phyloP scores from a whole-genome alignment of 2,113 vertebrate species.

The Periophthalmus modestus region DNA sequence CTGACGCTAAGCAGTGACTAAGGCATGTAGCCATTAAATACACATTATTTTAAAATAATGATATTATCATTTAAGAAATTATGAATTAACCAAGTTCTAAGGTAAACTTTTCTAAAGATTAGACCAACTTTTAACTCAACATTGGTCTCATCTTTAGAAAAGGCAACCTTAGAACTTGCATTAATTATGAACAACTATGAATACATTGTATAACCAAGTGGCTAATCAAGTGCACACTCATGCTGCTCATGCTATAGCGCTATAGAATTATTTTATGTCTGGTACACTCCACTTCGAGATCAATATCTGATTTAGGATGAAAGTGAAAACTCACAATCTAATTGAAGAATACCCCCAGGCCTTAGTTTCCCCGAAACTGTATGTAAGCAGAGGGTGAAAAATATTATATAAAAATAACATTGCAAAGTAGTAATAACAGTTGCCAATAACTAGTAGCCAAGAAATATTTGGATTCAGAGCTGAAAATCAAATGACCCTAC shows the following conservation, averaged over 20 bases:
- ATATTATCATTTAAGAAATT: too few relatives aligned
- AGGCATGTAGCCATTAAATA: neutral
- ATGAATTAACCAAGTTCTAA: too few relatives aligned
- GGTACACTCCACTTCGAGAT: too few relatives aligned
- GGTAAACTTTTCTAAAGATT: neutral
- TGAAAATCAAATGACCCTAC: slow-evolving; percentile 5
- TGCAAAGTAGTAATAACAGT: slow-evolving; percentile 18
- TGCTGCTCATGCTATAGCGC: too few relatives aligned
- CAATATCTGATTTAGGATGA: too few relatives aligned
- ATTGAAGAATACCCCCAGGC: neutral
- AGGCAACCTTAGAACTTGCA: too few relatives aligned
- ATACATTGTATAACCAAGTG: too few relatives aligned
- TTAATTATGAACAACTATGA: too few relatives aligned
- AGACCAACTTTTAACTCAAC: neutral
- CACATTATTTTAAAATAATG: neutral
- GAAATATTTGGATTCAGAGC: slow-evolving; percentile 14
- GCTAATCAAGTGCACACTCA: too few relatives aligned
- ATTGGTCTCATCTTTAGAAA: too few relatives aligned
- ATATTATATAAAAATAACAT: neutral
- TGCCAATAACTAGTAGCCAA: slow-evolving; percentile 19
- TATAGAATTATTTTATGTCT: too few relatives aligned
- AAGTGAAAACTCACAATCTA: neutral
- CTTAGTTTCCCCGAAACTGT: neutral
- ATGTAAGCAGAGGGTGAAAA: neutral
- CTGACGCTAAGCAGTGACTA: slow-evolving; percentile 37